phyloP scores from a whole-genome alignment of 92 coral and sea anemone genomes.

The Porites cylindrica region DNA sequence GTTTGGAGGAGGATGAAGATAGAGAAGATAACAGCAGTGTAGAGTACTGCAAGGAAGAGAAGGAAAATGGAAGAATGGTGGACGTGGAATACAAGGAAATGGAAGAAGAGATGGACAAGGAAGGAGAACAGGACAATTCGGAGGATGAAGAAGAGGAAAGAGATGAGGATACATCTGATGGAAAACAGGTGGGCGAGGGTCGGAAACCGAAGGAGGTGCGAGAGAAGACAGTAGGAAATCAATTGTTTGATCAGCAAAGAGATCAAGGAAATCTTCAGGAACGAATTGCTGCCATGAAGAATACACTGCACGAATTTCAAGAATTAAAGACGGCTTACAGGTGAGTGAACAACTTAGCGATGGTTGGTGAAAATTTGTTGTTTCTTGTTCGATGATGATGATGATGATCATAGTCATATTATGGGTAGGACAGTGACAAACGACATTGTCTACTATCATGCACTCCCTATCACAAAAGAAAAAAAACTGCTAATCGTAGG shows the following conservation, averaged over 20 bases:
- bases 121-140: background rate
- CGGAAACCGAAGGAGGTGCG: background rate
- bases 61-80: background rate
- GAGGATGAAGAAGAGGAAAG: background rate
- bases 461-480: no score
- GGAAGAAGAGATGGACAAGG: background rate
- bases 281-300: slow-evolving; percentile 74
- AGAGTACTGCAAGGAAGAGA: background rate
- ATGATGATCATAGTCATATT: no score
- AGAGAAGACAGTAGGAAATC: slow-evolving; percentile 19
- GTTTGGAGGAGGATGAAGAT: slow-evolving; percentile 17
- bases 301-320: slow-evolving; percentile 77
- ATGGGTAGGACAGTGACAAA: no score
- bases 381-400: no score
- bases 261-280: slow-evolving; percentile 52
- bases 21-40: background rate
- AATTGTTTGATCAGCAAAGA: slow-evolving; percentile 15
- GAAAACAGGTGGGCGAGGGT: background rate
- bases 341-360: slow-evolving; percentile 26
- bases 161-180: background rate
- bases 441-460: no score
- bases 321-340: slow-evolving; percentile 73
- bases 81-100: background rate
- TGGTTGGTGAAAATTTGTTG: background rate
- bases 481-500: no score